Conservation (phyloP, 2,113 vertebrate species). For the Albula glossodonta region DNA sequence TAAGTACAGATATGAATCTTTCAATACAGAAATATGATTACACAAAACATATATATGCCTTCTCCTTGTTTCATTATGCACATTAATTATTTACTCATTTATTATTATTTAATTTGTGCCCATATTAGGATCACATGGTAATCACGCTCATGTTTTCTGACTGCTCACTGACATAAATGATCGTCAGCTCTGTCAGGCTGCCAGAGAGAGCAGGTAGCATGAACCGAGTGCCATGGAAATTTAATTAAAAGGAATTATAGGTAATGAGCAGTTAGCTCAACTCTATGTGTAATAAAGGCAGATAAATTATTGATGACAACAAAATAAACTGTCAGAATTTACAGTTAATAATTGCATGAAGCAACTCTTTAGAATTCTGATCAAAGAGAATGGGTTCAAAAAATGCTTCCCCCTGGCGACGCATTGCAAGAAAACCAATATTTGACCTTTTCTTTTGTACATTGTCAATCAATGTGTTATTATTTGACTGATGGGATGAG, state of each 20-base stretch:
- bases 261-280: background rate
- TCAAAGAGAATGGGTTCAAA: background rate
- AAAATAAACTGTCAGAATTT: background rate
- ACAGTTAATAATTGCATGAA: background rate
- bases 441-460: background rate
- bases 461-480: background rate
- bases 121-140: background rate
- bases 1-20: too few relatives aligned
- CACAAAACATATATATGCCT: background rate
- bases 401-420: background rate
- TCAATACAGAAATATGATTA: too few relatives aligned
- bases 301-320: background rate
- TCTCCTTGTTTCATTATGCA: background rate
- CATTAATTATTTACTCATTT: background rate
- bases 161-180: background rate
- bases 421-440: background rate
- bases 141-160: background rate
- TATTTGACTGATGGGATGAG: background rate
- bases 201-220: background rate
- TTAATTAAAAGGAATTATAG: conserved; percentile 8
- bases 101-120: background rate
- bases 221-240: background rate
- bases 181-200: too few relatives aligned
- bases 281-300: background rate
- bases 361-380: background rate